Evolutionary conservation across 1,140 invertebrate species (phyloP), one percentile per base, ranked within the genome.

Genomic region (Pseudomyrmex cubaensis): DNA sequence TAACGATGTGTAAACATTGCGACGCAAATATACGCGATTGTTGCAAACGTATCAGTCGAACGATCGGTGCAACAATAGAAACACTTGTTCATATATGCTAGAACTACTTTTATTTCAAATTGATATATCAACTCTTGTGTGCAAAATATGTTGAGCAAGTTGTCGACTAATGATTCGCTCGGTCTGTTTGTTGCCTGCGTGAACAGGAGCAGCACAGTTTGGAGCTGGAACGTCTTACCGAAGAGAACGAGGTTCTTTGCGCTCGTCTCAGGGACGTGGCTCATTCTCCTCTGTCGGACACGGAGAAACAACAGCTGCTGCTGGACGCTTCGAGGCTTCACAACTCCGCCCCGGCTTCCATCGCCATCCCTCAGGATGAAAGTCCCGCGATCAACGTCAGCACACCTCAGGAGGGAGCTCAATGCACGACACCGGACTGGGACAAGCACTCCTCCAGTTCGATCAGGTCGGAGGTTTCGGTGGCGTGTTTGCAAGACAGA

Each of bases 401-500:
- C 90, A 94, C 95, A 69, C 93, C 94, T 64, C 95, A 94, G 20
- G 95, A 96, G 84, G 95, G 95, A 86, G 95, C 96, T 46, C 95
- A 96, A 17, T 96, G 95, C 73, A 95, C 96, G 52, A 96, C 96
- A 0, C 97, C 97, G 2, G 97, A 98, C 85, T 98, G 98, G 98
- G 98, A 98, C 90, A 98, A 98, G 91, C 97, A 97, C 91, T 98
- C 97, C 35, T 96, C 96, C 17, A 97, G 97, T 73, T 98, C 97
- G 35, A 95, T 97, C 35, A 35, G 35, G 25, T 98, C 97, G 91
- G 98, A 98, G 93, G 96, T 98, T 15, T 98, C 98, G 10, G 97
- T 99, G 73, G 97, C 98, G 2, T 98, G 98, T 93, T 95, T 99
- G 56, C 98, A 99, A 93, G 98, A 99, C 91, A 96, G 98, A 89